A percentile compares a stretch with the other conserved stretches of the same genome.
Conservation (phyloP, 30 jellyfish, hydroid and myxozoan genomes). For the Aurelia aurita complex sp. Pacific region DNA sequence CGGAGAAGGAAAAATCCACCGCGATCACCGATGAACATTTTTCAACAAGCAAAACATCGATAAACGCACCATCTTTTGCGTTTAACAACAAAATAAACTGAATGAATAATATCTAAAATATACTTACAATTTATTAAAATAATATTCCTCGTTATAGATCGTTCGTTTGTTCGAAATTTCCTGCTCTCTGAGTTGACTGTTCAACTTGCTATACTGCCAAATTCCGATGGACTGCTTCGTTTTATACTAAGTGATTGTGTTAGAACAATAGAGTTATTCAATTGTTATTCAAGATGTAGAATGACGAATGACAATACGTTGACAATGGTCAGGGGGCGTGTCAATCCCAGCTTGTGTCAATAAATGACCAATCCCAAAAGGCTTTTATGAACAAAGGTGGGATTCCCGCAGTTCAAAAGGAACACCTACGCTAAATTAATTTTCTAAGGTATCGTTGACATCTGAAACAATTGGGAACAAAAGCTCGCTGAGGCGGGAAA, state of each 20-base stretch:
- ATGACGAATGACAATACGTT: constrained; percentile 84
- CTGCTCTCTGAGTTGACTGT: neutral
- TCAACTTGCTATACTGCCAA: constrained; percentile 11
- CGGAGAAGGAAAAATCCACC: constrained; percentile 24
- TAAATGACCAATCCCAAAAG: constrained; percentile 69
- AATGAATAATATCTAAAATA: too few relatives aligned
- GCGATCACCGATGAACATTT: constrained; percentile 9
- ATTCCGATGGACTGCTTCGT: constrained; percentile 37
- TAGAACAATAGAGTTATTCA: constrained; percentile 47
- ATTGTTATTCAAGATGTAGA: constrained; percentile 74
- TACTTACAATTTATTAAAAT: neutral
- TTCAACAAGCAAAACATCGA: too few relatives aligned
- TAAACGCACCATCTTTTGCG: too few relatives aligned
- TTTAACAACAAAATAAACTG: too few relatives aligned
- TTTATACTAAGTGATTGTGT: constrained; percentile 53
- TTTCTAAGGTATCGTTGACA: constrained; percentile 59
- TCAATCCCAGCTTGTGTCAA: constrained; percentile 74
- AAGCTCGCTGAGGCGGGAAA: neutral
- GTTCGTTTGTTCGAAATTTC: neutral
- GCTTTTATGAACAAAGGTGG: constrained; percentile 49
- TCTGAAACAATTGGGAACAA: constrained; percentile 42
- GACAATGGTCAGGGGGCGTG: constrained; percentile 89
- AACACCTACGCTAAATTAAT: constrained; percentile 65
- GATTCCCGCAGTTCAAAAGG: constrained; percentile 75
- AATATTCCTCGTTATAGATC: too few relatives aligned